Conservation (phyloP, 2,113 vertebrate genomes). For the Anarrhichthys ocellatus region DNA sequence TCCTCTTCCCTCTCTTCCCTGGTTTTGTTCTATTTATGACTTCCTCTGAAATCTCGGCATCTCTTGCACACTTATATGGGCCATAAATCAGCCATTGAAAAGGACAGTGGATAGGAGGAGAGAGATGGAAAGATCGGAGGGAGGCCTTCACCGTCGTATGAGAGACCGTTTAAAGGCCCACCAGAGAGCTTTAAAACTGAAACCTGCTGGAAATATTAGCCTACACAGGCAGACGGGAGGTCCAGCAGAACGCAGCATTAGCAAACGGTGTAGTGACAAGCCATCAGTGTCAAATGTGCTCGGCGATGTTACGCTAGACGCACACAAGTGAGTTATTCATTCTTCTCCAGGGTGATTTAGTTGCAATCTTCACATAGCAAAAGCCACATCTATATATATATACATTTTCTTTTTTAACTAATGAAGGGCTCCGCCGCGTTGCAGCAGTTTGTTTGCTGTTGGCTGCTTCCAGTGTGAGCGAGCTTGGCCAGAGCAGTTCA, state of each 20-base stretch:
- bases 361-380: constrained; percentile 40
- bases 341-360: constrained; percentile 49
- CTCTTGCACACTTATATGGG: constrained; percentile 82
- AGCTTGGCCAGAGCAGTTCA: constrained; percentile 63
- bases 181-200: constrained; percentile 88
- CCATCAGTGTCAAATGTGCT: constrained; percentile 61
- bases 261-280: constrained; percentile 80
- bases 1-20: constrained; percentile 74
- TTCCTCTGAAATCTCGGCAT: constrained; percentile 83
- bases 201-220: constrained; percentile 88
- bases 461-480: constrained; percentile 28
- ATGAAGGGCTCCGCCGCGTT: constrained; percentile 39
- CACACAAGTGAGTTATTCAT: constrained; percentile 56
- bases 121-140: constrained; percentile 81
- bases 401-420: neutral
- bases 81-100: constrained; percentile 90
- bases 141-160: constrained; percentile 83
- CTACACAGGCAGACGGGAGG: constrained; percentile 78
- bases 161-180: constrained; percentile 90
- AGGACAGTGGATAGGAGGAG: constrained; percentile 88
- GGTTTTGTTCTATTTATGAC: constrained; percentile 84
- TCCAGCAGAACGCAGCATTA: constrained; percentile 79
- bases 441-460: constrained; percentile 33
- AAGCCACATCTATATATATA: constrained; percentile 11
- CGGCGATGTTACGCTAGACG: constrained; percentile 53